Evolutionary conservation across 2,113 vertebrate species (phyloP).

Genomic region (Myodes glareolus): DNA sequence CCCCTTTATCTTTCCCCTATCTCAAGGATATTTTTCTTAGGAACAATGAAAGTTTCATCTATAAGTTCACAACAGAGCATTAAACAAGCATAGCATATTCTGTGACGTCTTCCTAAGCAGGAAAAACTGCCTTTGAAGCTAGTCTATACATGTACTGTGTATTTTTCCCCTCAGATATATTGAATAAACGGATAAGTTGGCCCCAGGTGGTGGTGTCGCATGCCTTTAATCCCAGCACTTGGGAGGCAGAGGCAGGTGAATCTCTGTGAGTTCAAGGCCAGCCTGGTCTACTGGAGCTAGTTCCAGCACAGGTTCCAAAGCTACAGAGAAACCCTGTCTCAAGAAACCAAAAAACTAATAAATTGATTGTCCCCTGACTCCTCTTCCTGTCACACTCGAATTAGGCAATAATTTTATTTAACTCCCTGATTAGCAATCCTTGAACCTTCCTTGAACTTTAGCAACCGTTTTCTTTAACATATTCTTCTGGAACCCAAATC

Average conservation of each 20-base stretch:
- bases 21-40: constrained; percentile 45
- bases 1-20: constrained; percentile 41
- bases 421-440: background rate
- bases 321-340: too few species aligned
- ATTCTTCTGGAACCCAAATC: background rate
- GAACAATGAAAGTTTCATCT: constrained; percentile 56
- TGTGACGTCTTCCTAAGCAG: background rate
- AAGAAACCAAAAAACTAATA: background rate
- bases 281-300: too few species aligned
- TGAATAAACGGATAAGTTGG: background rate
- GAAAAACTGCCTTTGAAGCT: constrained; percentile 25
- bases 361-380: background rate
- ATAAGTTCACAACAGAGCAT: constrained; percentile 37
- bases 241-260: too few species aligned
- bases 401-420: background rate
- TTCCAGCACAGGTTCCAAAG: too few species aligned
- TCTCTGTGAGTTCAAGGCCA: too few species aligned
- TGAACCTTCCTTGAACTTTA: background rate
- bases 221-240: too few species aligned
- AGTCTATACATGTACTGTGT: background rate
- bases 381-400: background rate
- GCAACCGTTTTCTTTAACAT: background rate
- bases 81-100: background rate
- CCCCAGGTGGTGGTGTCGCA: too few species aligned
- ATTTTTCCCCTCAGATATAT: constrained; percentile 1